Conservation (phyloP, 2,113 vertebrate species). For the Boulengeromyrus knoepffleri region DNA sequence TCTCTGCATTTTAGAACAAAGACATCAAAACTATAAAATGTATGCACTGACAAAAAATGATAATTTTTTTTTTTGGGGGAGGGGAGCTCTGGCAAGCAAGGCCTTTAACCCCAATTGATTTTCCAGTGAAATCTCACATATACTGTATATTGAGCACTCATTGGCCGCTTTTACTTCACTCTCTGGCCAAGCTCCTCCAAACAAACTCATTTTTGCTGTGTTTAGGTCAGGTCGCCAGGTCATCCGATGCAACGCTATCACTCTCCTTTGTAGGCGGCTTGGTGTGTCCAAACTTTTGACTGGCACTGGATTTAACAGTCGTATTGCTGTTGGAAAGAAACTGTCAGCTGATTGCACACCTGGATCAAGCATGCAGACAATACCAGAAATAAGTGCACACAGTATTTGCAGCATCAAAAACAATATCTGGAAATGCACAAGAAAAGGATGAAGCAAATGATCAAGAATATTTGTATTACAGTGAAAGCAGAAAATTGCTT, state of each 20-base stretch:
- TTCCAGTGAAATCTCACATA: neutral
- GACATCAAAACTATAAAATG: too few species aligned
- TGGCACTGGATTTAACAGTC: neutral
- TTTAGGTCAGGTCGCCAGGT: neutral
- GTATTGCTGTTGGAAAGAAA: neutral
- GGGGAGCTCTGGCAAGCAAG: too few species aligned
- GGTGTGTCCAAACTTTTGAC: neutral
- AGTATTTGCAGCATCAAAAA: neutral
- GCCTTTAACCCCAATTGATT: too few species aligned
- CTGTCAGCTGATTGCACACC: neutral
- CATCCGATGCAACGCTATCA: neutral
- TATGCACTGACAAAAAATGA: too few species aligned
- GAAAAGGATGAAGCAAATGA: neutral
- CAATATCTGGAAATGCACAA: neutral
- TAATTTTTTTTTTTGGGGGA: too few species aligned
- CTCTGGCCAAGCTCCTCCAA: neutral
- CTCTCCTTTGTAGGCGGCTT: neutral
- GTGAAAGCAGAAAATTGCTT: neutral
- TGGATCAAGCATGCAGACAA: neutral
- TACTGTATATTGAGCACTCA: neutral
- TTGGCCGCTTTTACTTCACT: neutral
- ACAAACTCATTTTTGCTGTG: neutral
- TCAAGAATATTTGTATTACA: neutral
- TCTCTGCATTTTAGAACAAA: too few species aligned
- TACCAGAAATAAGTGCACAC: neutral